Evolutionary conservation across 2,797 vertebrate species (phyloP), one percentile per base, ranked within the genome.

Genomic region (Vultur gryphus): DNA sequence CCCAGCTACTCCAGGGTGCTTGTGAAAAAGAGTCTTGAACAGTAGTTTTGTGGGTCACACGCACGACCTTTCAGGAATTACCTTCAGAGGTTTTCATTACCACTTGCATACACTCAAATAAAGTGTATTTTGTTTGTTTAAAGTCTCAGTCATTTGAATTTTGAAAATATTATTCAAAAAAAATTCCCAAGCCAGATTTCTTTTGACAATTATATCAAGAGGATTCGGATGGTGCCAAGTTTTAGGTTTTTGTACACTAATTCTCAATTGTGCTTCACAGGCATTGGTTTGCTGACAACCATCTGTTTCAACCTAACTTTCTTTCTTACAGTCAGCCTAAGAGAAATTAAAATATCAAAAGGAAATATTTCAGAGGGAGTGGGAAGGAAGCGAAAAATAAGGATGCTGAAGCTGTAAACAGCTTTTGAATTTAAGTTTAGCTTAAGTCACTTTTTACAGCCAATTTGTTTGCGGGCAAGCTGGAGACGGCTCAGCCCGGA

Each of bases 141-240:
- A 96, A 91, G 65, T 83, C 90, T 89, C 90, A 84, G 39, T 33
- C 87, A 69, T 92, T 95, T 78, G 93, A 93, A 97, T 97, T 97
- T 91, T 97, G 93, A 88, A 97, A 97, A 97, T 92, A 96, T 93
- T 94, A 97, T 95, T 96, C 78, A 7, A 65, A 67, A 89, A 71
- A 31, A 54, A 64, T 86, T 90, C 93, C 66, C 58, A 33, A 94
- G 89, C 46, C 97, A 98, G 97, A 97, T 97, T 98, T 98, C 96
- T 98, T 98, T 98, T 97, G 97, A 98, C 96, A 97, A 95, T 97
- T 97, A 84, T 87, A 95, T 98, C 95, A 97, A 95, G 92, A 94
- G 92, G 86, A 88, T 84, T 64, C 1, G 18, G 89, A 58, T 77
- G 81, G 76, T 97, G 97, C 93, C 94, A 97, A 98, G 93, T 93